Base-by-base conservation (phyloP, 2,888 invertebrate species). In the Pristionchus exspectatus region DNA sequence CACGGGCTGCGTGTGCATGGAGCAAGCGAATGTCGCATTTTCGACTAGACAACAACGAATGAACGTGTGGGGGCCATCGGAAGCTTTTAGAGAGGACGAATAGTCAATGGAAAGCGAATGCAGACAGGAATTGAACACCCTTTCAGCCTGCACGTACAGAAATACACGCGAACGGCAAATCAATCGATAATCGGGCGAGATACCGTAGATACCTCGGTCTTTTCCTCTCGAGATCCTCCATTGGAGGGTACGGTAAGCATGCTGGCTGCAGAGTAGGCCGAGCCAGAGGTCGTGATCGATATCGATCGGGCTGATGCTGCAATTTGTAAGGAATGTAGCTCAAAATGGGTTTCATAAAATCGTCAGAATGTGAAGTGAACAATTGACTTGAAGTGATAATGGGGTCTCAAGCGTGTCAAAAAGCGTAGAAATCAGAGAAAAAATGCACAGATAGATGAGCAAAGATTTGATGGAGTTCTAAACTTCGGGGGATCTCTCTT, bases 231-330 rank as follows among this genome's bases (percentile, higher is more conserved):
- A 27, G 81, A 50, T n/a, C 81, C 81, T 44, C 16, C 81, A 44
- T 77, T 44, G n/a, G 72, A 18, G 33, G 81, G 81, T 44, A 81
- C 81, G 81, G 81, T 54, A 54, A 81, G 81, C 81, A 81, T 81
- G 81, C 81, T 27, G 38, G 81, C 50, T 27, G n/a, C 27, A 12
- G 50, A 54, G 81, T 27, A 54, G 24, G n/a, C 27, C 10, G 81
- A 81, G 44, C 4, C 9, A 81, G 44, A 21, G 12, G 81, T 81
- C 14, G 38, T 38, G 16, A 69, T 33, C 30, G 69, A 69, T n/a
- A 81, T 81, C 50, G 81, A 81, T 50, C 27, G 81, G n/a, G 50
- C 7, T n/a, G 50, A 54, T 16, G 4, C 81, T 81, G 81, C 12
- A 81, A 81, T 44, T 14, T 0, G 63, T 24, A 18, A 84, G 84